Evolutionary conservation across 2,888 invertebrate species (phyloP), one percentile per base, ranked within the genome.

Genomic region (Arenicola marina): DNA sequence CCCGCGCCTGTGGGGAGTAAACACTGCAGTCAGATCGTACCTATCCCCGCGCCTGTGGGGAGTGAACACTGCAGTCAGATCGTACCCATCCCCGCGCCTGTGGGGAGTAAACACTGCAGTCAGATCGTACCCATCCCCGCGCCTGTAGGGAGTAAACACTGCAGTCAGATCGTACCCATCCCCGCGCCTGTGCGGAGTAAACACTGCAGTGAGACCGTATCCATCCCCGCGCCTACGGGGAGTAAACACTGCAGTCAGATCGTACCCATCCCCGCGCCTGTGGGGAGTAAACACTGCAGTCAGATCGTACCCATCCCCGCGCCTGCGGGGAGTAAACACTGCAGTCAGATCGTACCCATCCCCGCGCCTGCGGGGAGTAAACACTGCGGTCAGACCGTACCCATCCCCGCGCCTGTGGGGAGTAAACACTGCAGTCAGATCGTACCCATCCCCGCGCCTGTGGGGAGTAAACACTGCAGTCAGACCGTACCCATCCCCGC

Each of bases 1-100:
- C 95, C 96, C 72, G 93, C 92, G 77, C 95, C 95, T 95, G 85
- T 4, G n/a, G n/a, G n/a, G n/a, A n/a, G n/a, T n/a, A n/a, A n/a
- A n/a, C n/a, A n/a, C n/a, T n/a, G n/a, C n/a, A n/a, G n/a, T n/a
- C n/a, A n/a, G 69, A 95, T 94, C 82, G 93, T 94, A 65, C 94
- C 93, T 74, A 96, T 87, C 63, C 95, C 96, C 72, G 93, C 92
- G 77, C 95, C 95, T 95, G 85, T 4, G n/a, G n/a, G n/a, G n/a
- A n/a, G n/a, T n/a, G n/a, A n/a, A n/a, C n/a, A n/a, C n/a, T n/a
- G n/a, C n/a, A n/a, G n/a, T n/a, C n/a, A n/a, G 69, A 95, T 94
- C 82, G 93, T 94, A 65, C 94, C 93, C 74, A 96, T 87, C 63
- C 95, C 96, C 72, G 93, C 92, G 77, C 95, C 95, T 95, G 85